Percentiles rank a stretch among this genome's conserved stretches.
These are phyloP conservation scores for Papilio helenus DNA, from an alignment of 1,140 invertebrate species.

Conservation along the genomic window DNA sequence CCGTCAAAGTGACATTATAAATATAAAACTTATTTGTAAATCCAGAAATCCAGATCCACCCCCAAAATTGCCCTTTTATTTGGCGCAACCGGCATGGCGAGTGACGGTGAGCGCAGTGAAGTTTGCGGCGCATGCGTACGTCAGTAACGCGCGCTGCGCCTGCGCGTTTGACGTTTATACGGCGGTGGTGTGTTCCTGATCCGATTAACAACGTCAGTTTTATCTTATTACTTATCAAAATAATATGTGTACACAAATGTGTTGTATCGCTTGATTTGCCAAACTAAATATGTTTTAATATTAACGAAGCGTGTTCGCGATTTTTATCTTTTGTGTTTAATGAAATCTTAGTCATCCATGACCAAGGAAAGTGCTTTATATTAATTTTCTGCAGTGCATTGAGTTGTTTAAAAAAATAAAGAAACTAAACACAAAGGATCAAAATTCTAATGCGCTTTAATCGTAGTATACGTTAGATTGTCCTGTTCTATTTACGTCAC, in stretches of 20 bases:
- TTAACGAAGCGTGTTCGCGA: not conserved
- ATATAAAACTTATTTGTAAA: not conserved
- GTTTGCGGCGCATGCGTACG: conserved; percentile 73
- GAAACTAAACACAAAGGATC: conserved; percentile 44
- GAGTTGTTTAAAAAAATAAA: conserved; percentile 18
- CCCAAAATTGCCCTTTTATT: conserved; percentile 34
- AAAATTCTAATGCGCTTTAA: conserved; percentile 47
- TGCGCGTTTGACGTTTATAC: conserved; percentile 81
- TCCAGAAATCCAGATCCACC: too few species aligned
- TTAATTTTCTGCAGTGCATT: conserved; percentile 24
- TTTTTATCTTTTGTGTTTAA: conserved; percentile 41
- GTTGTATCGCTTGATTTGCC: conserved; percentile 63
- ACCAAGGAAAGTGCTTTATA: conserved; percentile 34
- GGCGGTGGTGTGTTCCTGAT: conserved; percentile 81
- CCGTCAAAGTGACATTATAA: too few species aligned
- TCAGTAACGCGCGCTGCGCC: conserved; percentile 79
- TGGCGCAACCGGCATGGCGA: not conserved
- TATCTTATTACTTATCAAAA: conserved; percentile 55
- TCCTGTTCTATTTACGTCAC: conserved; percentile 73
- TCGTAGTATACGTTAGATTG: conserved; percentile 70
- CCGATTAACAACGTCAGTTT: conserved; percentile 82
- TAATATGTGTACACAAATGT: conserved; percentile 47
- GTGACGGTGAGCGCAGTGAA: conserved; percentile 62
- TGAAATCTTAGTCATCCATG: conserved; percentile 33
- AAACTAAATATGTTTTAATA: conserved; percentile 38